These are phyloP conservation scores for Drosophila meridionalis DNA, from an alignment of 2,888 invertebrate species.

Conservation along the genomic window DNA sequence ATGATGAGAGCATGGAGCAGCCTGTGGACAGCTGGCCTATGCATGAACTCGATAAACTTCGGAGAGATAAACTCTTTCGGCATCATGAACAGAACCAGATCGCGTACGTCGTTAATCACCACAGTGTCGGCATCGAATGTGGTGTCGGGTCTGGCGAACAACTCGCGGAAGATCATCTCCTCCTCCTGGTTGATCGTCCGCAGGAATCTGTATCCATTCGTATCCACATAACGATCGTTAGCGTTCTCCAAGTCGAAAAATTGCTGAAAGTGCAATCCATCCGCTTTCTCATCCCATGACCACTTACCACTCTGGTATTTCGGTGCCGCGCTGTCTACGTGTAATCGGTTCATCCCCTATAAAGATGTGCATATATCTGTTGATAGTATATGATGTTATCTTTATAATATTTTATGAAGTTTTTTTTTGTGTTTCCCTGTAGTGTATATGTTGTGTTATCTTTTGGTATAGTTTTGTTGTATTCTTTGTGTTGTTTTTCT, in stretches of 20 bases:
- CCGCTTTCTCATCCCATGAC: neutral
- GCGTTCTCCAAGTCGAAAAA: slow-evolving; percentile 2
- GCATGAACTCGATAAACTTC: slow-evolving; percentile 2
- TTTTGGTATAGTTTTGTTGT: neutral
- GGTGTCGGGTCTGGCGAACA: neutral
- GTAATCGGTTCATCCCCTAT: neutral
- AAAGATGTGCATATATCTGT: neutral
- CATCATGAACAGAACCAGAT: slow-evolving; percentile 7
- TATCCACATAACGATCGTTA: neutral
- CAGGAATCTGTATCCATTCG: slow-evolving; percentile 11
- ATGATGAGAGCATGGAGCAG: slow-evolving; percentile 1
- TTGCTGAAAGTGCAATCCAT: neutral
- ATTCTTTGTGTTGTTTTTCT: neutral
- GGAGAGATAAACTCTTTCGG: slow-evolving; percentile 4
- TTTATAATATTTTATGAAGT: neutral
- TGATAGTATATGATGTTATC: neutral
- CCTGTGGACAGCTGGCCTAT: slow-evolving; percentile 6
- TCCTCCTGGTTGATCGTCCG: slow-evolving; percentile 11
- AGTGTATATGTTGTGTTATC: neutral
- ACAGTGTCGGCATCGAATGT: slow-evolving; percentile 11
- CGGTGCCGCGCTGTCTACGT: neutral
- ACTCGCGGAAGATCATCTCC: slow-evolving; percentile 13
- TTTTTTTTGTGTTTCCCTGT: neutral
- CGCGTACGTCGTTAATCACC: slow-evolving; percentile 2
- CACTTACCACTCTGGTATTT: slow-evolving; percentile 12